A percentile compares a stretch with the other conserved stretches of the same genome.
These are phyloP conservation scores for Falco rusticolus DNA, from an alignment of 2,797 vertebrate species.

Conservation along the genomic window DNA sequence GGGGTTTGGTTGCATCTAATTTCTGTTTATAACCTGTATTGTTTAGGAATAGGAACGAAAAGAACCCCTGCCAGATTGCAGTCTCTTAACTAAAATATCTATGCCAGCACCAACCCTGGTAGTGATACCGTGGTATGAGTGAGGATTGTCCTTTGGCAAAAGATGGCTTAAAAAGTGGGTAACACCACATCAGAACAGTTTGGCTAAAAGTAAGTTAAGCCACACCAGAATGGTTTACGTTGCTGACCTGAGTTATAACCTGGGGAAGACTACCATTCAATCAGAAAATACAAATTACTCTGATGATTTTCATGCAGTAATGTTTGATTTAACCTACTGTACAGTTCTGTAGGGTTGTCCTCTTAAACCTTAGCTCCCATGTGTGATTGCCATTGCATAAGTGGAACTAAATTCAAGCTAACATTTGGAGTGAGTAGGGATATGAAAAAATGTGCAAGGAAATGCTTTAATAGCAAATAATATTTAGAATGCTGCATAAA, in stretches of 20 bases:
- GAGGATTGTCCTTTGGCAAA: not conserved
- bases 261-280: not conserved
- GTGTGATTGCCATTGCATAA: not conserved
- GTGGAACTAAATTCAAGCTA: not conserved
- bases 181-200: not conserved
- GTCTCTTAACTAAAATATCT: not conserved
- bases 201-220: not conserved
- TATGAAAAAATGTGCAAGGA: not conserved
- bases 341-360: not conserved
- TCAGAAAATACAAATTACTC: not conserved
- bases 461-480: not conserved
- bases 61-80: accelerated
- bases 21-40: not conserved
- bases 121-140: too few species aligned
- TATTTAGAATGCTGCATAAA: not conserved
- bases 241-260: not conserved
- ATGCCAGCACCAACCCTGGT: not conserved
- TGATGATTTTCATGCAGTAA: not conserved
- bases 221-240: not conserved
- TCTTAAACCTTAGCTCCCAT: not conserved
- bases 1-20: not conserved
- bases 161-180: not conserved
- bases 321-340: not conserved
- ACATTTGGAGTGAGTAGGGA: too few species aligned
- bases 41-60: not conserved